Conservation (phyloP, 1,140 invertebrate genomes). For the Tetragonula clypearis region DNA sequence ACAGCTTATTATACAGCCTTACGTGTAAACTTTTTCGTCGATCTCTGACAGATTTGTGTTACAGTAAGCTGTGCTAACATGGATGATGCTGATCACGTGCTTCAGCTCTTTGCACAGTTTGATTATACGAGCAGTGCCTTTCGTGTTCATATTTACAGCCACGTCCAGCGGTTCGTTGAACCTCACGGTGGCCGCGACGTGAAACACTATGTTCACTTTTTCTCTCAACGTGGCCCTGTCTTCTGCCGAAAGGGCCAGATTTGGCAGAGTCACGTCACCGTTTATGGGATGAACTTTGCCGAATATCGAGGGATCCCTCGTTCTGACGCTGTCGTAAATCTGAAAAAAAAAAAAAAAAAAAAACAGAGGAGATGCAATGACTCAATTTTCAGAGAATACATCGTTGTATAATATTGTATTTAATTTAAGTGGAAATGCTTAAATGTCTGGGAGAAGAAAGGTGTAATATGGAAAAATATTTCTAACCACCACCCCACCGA, state of each 20-base stretch:
- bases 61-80: constrained; percentile 94
- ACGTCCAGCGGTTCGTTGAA: constrained; percentile 88
- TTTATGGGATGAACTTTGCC: constrained; percentile 90
- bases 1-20: constrained; percentile 19
- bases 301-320: constrained; percentile 85
- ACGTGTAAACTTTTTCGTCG: constrained; percentile 88
- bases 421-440: no score
- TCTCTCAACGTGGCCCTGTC: constrained; percentile 84
- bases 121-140: constrained; percentile 86
- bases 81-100: constrained; percentile 88
- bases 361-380: not conserved
- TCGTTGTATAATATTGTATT: no score
- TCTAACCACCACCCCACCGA: no score
- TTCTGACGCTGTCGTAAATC: constrained; percentile 88
- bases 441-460: no score
- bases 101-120: constrained; percentile 87
- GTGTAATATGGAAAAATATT: no score
- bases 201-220: constrained; percentile 93
- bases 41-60: constrained; percentile 88
- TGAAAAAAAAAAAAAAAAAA: constrained; percentile 73
- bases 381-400: not conserved
- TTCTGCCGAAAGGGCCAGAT: constrained; percentile 85
- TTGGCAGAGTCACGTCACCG: constrained; percentile 86
- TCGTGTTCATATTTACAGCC: constrained; percentile 87
- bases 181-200: constrained; percentile 94